Conservation (phyloP, 2,797 vertebrate genomes). For the Novumbra hubbsi region DNA sequence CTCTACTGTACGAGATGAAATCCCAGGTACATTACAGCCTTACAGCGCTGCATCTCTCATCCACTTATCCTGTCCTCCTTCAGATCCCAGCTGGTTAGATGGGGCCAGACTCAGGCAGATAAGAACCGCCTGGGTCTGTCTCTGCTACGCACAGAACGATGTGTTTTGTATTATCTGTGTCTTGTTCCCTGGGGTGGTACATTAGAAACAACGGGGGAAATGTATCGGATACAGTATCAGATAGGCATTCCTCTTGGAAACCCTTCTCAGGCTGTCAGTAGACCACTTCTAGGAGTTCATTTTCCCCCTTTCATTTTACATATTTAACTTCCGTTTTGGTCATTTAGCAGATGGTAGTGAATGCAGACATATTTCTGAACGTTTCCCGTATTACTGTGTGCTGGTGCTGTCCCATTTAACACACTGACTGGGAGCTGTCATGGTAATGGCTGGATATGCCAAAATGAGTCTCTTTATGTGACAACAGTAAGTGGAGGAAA, state of each 20-base stretch:
- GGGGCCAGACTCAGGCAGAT: background rate
- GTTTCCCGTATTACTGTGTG: background rate
- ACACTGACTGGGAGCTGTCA: background rate
- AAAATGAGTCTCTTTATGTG: background rate
- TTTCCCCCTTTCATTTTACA: background rate
- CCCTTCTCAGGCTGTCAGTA: background rate
- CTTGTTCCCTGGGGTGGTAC: background rate
- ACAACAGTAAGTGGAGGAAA: background rate
- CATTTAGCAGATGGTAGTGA: background rate
- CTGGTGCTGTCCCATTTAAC: background rate
- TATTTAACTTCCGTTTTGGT: no score
- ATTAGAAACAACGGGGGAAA: constrained; percentile 5
- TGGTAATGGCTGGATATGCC: background rate
- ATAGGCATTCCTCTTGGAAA: background rate
- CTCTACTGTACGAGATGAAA: constrained; percentile 93
- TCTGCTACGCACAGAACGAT: constrained; percentile 22
- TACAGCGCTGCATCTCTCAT: constrained; percentile 3
- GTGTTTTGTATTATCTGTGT: constrained; percentile 11
- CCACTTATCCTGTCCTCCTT: background rate
- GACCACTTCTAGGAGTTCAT: background rate
- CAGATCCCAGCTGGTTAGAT: background rate
- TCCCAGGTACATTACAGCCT: constrained; percentile 82
- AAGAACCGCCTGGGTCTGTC: constrained; percentile 7
- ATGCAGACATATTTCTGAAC: no score
- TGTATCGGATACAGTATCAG: background rate